phyloP scores from a whole-genome alignment of 2,113 vertebrate genomes.

The Gadus macrocephalus region DNA sequence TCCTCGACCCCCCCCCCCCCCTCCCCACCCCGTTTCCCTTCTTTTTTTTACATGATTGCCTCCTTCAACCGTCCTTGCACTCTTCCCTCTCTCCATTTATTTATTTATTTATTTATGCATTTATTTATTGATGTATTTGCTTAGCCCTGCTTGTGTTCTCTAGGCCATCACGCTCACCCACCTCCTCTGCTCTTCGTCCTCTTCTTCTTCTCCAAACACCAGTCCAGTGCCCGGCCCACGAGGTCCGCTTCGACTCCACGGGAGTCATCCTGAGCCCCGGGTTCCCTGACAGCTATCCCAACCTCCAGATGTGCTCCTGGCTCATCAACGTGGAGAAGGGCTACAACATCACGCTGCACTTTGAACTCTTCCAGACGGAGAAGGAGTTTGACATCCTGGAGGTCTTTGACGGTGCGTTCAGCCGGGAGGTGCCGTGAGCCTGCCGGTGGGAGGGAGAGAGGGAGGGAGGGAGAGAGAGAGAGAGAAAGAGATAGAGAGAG shows the following conservation, averaged over 20 bases:
- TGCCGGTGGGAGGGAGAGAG: no score
- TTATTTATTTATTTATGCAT: no score
- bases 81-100: neutral
- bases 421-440: no score
- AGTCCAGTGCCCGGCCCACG: constrained; percentile 94
- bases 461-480: no score
- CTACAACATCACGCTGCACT: constrained; percentile 94
- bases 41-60: neutral
- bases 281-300: constrained; percentile 93
- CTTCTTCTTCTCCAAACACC: neutral
- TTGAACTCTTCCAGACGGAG: constrained; percentile 97
- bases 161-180: neutral
- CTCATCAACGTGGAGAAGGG: constrained; percentile 95
- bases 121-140: no score
- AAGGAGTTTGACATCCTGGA: constrained; percentile 98
- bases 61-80: no score
- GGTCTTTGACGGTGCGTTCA: constrained; percentile 72
- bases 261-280: constrained; percentile 94
- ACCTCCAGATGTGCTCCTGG: constrained; percentile 97
- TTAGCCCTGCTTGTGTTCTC: no score
- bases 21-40: no score
- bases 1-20: neutral
- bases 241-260: constrained; percentile 91
- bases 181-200: neutral
- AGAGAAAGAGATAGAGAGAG: no score